phyloP scores from a whole-genome alignment of 2,797 vertebrate species.

The Lacerta bilineata region DNA sequence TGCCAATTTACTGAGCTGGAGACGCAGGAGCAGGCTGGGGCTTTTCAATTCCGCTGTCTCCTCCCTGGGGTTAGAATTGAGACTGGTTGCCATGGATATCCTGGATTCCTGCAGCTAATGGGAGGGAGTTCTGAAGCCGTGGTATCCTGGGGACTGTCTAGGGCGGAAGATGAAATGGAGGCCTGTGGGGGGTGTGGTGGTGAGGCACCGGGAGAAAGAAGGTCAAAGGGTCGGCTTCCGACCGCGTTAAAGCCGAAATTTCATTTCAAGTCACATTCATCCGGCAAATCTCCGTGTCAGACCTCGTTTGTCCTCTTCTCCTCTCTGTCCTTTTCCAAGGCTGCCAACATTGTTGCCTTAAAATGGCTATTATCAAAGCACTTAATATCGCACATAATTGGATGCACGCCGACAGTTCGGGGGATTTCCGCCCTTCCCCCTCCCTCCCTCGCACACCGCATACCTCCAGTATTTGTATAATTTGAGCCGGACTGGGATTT shows the following conservation, averaged over 20 bases:
- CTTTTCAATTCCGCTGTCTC: constrained; percentile 89
- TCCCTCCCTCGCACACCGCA: not conserved
- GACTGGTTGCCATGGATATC: constrained; percentile 98
- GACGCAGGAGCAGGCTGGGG: constrained; percentile 90
- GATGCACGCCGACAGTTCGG: constrained; percentile 2
- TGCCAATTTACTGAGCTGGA: constrained; percentile 85
- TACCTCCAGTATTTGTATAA: constrained; percentile 24
- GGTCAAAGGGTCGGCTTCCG: constrained; percentile 77
- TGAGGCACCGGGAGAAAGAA: constrained; percentile 81
- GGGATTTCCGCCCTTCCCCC: constrained; percentile 4
- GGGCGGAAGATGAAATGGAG: constrained; percentile 83
- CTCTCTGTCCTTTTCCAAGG: constrained; percentile 3
- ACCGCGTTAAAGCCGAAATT: constrained; percentile 57
- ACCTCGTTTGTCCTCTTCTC: constrained; percentile 46
- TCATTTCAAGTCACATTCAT: constrained; percentile 73
- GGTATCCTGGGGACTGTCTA: constrained; percentile 84
- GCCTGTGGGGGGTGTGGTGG: constrained; percentile 81
- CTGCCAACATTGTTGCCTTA: constrained; percentile 63
- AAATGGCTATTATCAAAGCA: constrained; percentile 43
- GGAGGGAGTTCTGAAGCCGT: constrained; percentile 89
- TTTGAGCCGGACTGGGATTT: constrained; percentile 46
- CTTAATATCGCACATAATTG: constrained; percentile 54
- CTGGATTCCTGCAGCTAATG: constrained; percentile 92
- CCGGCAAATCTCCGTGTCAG: constrained; percentile 57
- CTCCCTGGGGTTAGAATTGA: constrained; percentile 88